A percentile compares a stretch with the other conserved stretches of the same genome.
These are phyloP conservation scores for Macaria notata DNA, from an alignment of 2,888 invertebrate genomes.

Conservation along the genomic window DNA sequence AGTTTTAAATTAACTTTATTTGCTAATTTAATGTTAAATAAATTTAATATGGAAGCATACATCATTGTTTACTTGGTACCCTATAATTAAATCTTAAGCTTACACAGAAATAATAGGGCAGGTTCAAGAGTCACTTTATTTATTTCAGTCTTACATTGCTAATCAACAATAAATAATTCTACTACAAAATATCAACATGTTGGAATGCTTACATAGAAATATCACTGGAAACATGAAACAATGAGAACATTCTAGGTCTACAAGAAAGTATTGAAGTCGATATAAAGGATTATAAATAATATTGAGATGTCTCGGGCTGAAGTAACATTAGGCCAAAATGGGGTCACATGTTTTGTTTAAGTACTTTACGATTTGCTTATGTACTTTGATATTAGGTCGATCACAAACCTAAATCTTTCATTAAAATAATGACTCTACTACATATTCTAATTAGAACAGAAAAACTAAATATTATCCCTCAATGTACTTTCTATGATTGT, in stretches of 20 bases:
- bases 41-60: not conserved
- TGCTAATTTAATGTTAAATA: slow-evolving; percentile 3
- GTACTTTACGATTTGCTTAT: no score
- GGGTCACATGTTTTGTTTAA: no score
- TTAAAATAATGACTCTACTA: no score
- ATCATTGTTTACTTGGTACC: no score
- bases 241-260: not conserved
- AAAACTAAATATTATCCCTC: no score
- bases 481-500: no score
- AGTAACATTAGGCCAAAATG: no score
- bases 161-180: slow-evolving; percentile 64
- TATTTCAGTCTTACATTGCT: slow-evolving; percentile 77
- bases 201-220: slow-evolving; percentile 10
- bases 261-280: no score
- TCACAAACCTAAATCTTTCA: no score
- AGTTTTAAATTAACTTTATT: not conserved
- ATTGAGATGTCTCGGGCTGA: not conserved
- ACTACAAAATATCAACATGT: slow-evolving; percentile 26
- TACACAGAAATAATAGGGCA: not conserved
- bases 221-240: slow-evolving; percentile 4
- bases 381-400: no score
- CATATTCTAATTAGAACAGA: no score
- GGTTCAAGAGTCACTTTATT: slow-evolving; percentile 37
- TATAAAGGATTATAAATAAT: not conserved
- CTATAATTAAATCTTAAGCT: no score